Base-by-base conservation (phyloP, 2,113 vertebrate species). In the Cottus gobio region DNA sequence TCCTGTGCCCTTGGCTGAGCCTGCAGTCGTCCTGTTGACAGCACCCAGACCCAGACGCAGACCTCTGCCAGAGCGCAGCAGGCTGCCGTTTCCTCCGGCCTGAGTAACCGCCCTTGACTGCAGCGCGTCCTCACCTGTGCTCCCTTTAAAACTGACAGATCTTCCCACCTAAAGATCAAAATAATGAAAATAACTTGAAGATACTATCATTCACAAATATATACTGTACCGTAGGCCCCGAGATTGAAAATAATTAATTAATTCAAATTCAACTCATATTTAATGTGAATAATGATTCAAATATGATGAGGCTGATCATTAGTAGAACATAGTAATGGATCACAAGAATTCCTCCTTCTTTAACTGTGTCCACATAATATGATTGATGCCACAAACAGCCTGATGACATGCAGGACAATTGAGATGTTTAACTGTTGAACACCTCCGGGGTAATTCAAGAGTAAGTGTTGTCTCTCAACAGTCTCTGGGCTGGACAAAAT, bases 11-110 rank as follows among this genome's bases (percentile, higher is more conserved):
- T 97, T 99, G 54, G 94, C 87, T 6, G 83, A 70, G 22, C 69
- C 75, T 3, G 96, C 93, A 0, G 96, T 94, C 2, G 97, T 83
- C 73, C 97, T 96, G 84, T 95, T 96, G 88, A 98, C 96, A 0
- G 97, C 98, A 0, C 98, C 98, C 74, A 99, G 85, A 24, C 98
- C 98, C 62, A 99, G 39, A 81, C 97, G 97, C 26, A 99, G 93
- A 48, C 97, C 96, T 95, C 98, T 95, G 87, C 96, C 93, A 1
- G 97, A 95, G 6, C 96, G 95, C 82, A 97, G 95, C 85, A 98
- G 95, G 75, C 93, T 97, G 34, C 96, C 92, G n/a, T 80, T 85
- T 18, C 87, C 85, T 83, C 89, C 89, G 0, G 75, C 76, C 67
- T 93, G 93, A 74, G 79, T 42, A 4, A 74, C 76, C 1, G 84